phyloP scores from a whole-genome alignment of 2,113 vertebrate species.

The Zosterops japonicus region DNA sequence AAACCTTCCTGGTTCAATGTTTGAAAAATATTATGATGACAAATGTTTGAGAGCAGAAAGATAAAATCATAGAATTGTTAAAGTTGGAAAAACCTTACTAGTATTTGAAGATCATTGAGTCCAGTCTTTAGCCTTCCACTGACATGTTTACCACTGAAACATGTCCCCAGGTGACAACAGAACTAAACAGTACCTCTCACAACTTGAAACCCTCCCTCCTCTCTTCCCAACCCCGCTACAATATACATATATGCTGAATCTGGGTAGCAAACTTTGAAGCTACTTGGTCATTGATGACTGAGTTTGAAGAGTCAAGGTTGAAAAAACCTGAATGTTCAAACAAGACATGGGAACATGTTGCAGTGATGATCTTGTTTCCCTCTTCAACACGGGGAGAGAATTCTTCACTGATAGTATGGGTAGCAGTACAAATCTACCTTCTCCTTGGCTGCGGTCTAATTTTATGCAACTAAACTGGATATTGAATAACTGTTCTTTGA shows the following conservation, averaged over 20 bases:
- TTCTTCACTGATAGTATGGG: neutral
- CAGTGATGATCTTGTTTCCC: neutral
- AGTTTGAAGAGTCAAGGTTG: neutral
- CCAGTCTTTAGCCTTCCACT: neutral
- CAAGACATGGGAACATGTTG: neutral
- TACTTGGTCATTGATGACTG: neutral
- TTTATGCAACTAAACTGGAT: neutral
- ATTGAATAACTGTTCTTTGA: neutral
- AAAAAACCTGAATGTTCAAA: neutral
- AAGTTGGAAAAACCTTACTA: neutral
- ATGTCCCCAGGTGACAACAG: neutral
- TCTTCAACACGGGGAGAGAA: neutral
- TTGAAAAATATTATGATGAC: neutral
- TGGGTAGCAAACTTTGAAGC: neutral
- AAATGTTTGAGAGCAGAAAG: neutral
- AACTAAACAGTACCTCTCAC: neutral
- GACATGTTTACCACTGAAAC: neutral
- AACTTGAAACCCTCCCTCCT: neutral
- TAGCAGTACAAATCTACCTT: neutral
- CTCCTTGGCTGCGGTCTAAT: neutral
- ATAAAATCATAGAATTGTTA: neutral
- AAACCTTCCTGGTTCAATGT: neutral
- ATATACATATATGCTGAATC: neutral
- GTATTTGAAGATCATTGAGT: neutral
- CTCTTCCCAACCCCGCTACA: rapidly evolving